A percentile compares a stretch with the other conserved stretches of the same genome.
Conservation (phyloP, 2,113 vertebrate species). For the Etia nguti region DNA sequence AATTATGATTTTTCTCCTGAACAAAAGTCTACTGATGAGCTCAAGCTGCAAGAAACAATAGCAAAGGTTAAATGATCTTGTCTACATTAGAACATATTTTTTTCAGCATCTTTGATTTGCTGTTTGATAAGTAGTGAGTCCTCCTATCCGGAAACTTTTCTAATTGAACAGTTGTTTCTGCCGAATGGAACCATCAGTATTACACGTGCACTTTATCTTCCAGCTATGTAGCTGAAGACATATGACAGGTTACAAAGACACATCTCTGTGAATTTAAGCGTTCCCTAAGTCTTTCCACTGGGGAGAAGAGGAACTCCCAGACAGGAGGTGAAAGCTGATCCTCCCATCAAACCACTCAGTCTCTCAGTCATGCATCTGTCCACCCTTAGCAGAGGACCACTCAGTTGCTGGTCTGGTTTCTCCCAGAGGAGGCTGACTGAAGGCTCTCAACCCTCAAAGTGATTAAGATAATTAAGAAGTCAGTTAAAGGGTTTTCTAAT, state of each 20-base stretch:
- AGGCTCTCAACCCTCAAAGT: conserved; percentile 3
- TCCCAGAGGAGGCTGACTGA: conserved; percentile 29
- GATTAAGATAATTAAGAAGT: conserved; percentile 55
- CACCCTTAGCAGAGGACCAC: conserved; percentile 1
- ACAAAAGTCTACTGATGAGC: background rate
- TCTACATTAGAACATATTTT: background rate
- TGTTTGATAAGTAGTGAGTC: background rate
- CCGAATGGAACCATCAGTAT: background rate
- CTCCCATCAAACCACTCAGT: conserved; percentile 46
- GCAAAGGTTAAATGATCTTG: background rate
- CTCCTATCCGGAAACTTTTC: background rate
- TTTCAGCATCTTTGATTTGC: background rate
- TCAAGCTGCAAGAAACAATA: background rate
- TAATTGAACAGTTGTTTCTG: background rate
- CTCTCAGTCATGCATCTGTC: conserved; percentile 41
- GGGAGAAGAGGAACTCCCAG: conserved; percentile 27
- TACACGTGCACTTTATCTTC: background rate
- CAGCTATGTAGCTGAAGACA: background rate
- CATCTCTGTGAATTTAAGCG: background rate
- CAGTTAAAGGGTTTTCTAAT: conserved; percentile 27
- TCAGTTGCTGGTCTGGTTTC: conserved; percentile 6
- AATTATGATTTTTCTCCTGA: background rate
- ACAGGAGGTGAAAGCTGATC: conserved; percentile 60
- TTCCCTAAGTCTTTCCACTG: conserved; percentile 7
- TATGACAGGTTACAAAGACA: conserved; percentile 15